These are phyloP conservation scores for Zeugodacus cucurbitae DNA, from an alignment of 1,140 invertebrate species.

Conservation along the genomic window DNA sequence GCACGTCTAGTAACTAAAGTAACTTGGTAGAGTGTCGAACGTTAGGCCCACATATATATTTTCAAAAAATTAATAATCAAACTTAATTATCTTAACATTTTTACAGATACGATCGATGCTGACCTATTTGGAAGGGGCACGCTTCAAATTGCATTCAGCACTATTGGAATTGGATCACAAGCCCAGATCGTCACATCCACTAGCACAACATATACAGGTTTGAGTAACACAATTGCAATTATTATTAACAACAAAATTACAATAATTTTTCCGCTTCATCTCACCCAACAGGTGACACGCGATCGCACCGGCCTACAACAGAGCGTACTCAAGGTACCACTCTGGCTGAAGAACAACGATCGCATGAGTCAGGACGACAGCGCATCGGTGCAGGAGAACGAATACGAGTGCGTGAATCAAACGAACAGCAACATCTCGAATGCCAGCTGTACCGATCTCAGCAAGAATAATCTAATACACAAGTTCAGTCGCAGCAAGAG, in stretches of 20 bases:
- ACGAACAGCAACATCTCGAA: conserved; percentile 50
- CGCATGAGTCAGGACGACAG: conserved; percentile 60
- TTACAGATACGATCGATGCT: conserved; percentile 90
- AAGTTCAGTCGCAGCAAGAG: conserved; percentile 63
- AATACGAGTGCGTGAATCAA: conserved; percentile 53
- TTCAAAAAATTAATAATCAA: too few relatives aligned
- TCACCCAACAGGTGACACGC: conserved; percentile 74
- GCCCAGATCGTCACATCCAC: conserved; percentile 79
- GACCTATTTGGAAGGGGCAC: conserved; percentile 89
- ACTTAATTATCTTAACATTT: neutral
- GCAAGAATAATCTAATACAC: conserved; percentile 44
- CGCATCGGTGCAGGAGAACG: conserved; percentile 49
- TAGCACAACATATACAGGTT: conserved; percentile 81
- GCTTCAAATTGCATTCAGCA: conserved; percentile 85
- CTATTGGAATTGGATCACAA: conserved; percentile 84
- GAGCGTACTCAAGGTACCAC: conserved; percentile 86
- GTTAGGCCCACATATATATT: too few relatives aligned
- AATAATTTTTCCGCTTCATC: neutral
- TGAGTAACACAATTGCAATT: neutral
- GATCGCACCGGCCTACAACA: conserved; percentile 91
- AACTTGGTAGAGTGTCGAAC: too few relatives aligned
- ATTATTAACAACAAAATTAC: neutral
- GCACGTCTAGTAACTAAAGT: too few relatives aligned
- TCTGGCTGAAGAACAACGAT: conserved; percentile 78
- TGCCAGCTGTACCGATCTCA: conserved; percentile 35